Conservation (phyloP, 2,888 invertebrate genomes). For the Macrosoma leucophasiata region DNA sequence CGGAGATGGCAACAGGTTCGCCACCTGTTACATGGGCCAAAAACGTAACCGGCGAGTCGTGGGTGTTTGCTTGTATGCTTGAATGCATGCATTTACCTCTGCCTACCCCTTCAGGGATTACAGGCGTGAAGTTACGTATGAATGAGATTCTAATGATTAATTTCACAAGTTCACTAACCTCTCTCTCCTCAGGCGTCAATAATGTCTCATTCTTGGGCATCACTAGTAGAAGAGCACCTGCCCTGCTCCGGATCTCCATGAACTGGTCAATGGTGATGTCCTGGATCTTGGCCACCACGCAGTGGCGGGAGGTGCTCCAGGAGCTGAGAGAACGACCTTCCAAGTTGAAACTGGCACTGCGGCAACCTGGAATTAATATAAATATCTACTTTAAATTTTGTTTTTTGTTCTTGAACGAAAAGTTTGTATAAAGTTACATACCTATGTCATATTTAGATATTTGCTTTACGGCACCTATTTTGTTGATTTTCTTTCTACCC, state of each 20-base stretch:
- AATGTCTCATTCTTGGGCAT: conserved; percentile 83
- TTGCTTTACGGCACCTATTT: too few relatives aligned
- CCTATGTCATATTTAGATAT: too few relatives aligned
- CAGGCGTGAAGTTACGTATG: too few relatives aligned
- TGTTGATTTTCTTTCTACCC: too few relatives aligned
- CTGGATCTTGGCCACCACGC: conserved; percentile 86
- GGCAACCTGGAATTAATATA: conserved; percentile 79
- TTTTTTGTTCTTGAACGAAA: not conserved
- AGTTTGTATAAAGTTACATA: too few relatives aligned
- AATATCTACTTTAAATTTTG: conserved; percentile 4
- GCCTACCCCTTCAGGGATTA: too few relatives aligned
- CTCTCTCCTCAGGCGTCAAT: conserved; percentile 80
- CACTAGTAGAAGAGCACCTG: conserved; percentile 90
- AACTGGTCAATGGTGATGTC: conserved; percentile 88
- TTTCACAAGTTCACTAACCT: conserved; percentile 75
- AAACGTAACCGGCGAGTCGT: too few relatives aligned
- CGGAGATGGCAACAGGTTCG: too few relatives aligned
- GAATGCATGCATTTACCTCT: too few relatives aligned
- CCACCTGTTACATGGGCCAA: too few relatives aligned
- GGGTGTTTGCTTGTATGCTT: too few relatives aligned
- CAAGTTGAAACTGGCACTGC: conserved; percentile 88
- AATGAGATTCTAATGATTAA: too few relatives aligned
- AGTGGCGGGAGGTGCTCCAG: conserved; percentile 92
- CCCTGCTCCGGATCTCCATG: conserved; percentile 83
- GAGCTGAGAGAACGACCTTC: conserved; percentile 91